Base-by-base conservation (phyloP, 2,113 vertebrate genomes). In the Ursus arctos region DNA sequence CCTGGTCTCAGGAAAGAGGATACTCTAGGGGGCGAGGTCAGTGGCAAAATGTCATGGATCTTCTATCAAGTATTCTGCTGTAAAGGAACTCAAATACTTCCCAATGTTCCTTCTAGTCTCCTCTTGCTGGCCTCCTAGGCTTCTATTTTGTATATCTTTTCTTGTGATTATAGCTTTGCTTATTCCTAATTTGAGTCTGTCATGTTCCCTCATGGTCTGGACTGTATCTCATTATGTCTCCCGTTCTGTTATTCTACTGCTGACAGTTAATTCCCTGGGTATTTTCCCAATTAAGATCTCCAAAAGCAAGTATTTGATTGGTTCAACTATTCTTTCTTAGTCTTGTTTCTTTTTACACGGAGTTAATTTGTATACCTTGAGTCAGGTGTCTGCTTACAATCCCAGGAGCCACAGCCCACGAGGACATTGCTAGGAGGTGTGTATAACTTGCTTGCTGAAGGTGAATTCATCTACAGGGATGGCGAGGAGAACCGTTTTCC, bases 121-220 rank as follows among this genome's bases (percentile, higher is more conserved):
- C 79, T 79, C 72, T 95, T 89, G 2, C 31, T 18, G 7, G n/a
- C 59, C 36, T 65, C 43, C 51, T 67, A n/a, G 14, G 65, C 53
- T 95, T 81, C 59, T 92, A 43, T 21, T 88, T 36, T 9, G 14
- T n/a, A 2, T 72, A 26, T 85, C 36, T 77, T 93, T 71, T 65
- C 47, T 80, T 19, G 10, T n/a, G 49, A 90, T 65, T 59, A 53
- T 1, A 31, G 53, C 43, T 57, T 74, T 93, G 49, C 51, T 96
- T 91, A 89, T 72, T 89, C 43, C 26, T 92, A 92, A 95, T 59
- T 94, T 80, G 79, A 83, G 80, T 90, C 47, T 92, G 40, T 79
- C 71, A 57, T 69, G n/a, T 22, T 7, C 36, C 13, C 12, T 94
- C 47, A 57, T 74, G 76, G 57, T 93, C 80, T 89, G 53, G n/a